Conservation (phyloP, 1,140 invertebrate genomes). For the Asobara japonica region DNA sequence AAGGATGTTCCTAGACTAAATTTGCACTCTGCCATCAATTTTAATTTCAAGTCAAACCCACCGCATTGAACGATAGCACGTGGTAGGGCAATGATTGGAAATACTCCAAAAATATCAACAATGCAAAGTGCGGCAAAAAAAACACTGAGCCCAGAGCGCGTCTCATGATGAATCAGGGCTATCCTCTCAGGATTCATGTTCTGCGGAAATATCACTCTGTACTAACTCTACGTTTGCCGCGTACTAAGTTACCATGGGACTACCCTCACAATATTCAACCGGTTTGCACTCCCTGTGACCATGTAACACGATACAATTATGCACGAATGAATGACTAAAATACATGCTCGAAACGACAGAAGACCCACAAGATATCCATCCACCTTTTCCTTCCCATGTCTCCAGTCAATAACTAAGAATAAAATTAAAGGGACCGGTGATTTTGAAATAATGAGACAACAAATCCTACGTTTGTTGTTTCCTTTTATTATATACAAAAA, state of each 20-base stretch:
- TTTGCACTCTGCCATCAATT: too few relatives aligned
- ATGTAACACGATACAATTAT: constrained; percentile 58
- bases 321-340: constrained; percentile 36
- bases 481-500: constrained; percentile 32
- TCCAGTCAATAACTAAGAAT: not conserved
- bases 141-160: constrained; percentile 69
- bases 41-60: constrained; percentile 47
- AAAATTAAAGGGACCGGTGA: constrained; percentile 11
- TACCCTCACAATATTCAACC: constrained; percentile 41
- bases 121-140: constrained; percentile 79
- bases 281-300: constrained; percentile 44
- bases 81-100: constrained; percentile 79
- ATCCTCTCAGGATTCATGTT: constrained; percentile 51
- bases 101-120: constrained; percentile 83
- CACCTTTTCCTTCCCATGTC: not conserved
- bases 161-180: constrained; percentile 45
- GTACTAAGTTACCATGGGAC: not conserved
- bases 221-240: not conserved
- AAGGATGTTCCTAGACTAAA: not conserved
- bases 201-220: not conserved
- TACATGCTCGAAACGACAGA: constrained; percentile 33
- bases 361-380: constrained; percentile 46
- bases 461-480: not conserved
- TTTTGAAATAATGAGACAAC: not conserved
- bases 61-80: constrained; percentile 78